Evolutionary conservation across 2,797 vertebrate species (phyloP), one percentile per base, ranked within the genome.

Genomic region (Parotocinclus haroldoi): DNA sequence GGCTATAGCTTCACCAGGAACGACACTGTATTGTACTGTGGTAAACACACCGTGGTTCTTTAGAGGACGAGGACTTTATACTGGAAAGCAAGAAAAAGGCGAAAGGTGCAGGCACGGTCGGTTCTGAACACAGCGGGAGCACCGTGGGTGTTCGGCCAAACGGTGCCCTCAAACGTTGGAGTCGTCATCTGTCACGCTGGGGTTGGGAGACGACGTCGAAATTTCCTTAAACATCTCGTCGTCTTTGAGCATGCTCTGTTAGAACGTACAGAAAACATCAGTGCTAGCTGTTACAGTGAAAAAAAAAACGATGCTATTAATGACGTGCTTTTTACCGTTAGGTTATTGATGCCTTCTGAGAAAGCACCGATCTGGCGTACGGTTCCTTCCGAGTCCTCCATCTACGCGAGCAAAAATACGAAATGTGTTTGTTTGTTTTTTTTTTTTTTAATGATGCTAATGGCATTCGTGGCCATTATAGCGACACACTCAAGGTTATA

Each of bases 321-420:
- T 19, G 27, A 51, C 19, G 44, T 50, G 19, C 6, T 70, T 85
- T 44, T 92, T 85, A 99, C 97, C 7, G 97, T 99, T 68, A 99
- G 86, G 75, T 99, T 99, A 81, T 99, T 98, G 88, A 99, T 99
- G 61, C 92, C 97, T 83, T 99, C 96, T 1, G 97, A 99, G 82
- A 99, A 99, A 0, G 89, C 97, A 13, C 96, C 96, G 9, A 99
- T 99, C 85, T 99, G 96, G 68, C 96, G 91, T 75, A 99, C 97
- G 0, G 97, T 99, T 64, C 96, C 97, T 84, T 99, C 97, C 0
- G 96, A 99, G 84, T 99, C 97, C 72, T 99, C 97, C 97, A 99
- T 99, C 97, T 99, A n/a, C n/a, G 75, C 72, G 74, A 54, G 49
- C 40, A 60, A 12, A 52, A 55, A 65, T 40, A 76, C 3, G 68